These are phyloP conservation scores for Leptopilina drosophilae DNA, from an alignment of 2,888 invertebrate species.

Conservation along the genomic window DNA sequence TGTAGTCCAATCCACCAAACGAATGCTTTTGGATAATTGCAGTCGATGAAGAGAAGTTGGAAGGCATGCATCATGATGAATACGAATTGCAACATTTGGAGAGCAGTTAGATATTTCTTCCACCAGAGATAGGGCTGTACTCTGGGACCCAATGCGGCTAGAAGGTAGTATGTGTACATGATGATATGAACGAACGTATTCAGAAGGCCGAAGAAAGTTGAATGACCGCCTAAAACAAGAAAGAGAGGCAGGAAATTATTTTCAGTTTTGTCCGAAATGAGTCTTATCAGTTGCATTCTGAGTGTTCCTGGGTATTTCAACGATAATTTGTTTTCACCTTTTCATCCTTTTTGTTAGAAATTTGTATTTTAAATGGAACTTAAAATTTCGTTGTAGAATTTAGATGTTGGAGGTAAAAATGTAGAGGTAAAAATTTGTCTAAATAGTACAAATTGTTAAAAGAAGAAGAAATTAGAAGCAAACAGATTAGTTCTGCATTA, in stretches of 20 bases:
- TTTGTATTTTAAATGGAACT: no score
- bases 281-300: no score
- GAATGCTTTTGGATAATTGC: slow-evolving; percentile 95
- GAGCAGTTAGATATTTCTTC: slow-evolving; percentile 94
- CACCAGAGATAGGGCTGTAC: slow-evolving; percentile 95
- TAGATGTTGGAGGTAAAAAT: no score
- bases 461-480: no score
- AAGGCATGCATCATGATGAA: slow-evolving; percentile 94
- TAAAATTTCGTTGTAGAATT: no score
- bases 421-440: no score
- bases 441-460: no score
- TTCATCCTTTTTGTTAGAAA: no score
- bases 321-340: no score
- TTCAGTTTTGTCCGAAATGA: not conserved
- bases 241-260: slow-evolving; percentile 8
- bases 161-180: slow-evolving; percentile 96
- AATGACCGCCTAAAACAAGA: slow-evolving; percentile 87
- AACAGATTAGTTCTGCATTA: no score
- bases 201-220: slow-evolving; percentile 95
- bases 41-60: slow-evolving; percentile 93
- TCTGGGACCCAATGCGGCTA: slow-evolving; percentile 93
- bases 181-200: slow-evolving; percentile 98
- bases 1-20: slow-evolving; percentile 98
- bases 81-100: slow-evolving; percentile 96
- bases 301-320: no score